Percentiles rank a stretch among this genome's conserved stretches.
These are phyloP conservation scores for Troides aeacus DNA, from an alignment of 2,888 invertebrate species.

Conservation along the genomic window DNA sequence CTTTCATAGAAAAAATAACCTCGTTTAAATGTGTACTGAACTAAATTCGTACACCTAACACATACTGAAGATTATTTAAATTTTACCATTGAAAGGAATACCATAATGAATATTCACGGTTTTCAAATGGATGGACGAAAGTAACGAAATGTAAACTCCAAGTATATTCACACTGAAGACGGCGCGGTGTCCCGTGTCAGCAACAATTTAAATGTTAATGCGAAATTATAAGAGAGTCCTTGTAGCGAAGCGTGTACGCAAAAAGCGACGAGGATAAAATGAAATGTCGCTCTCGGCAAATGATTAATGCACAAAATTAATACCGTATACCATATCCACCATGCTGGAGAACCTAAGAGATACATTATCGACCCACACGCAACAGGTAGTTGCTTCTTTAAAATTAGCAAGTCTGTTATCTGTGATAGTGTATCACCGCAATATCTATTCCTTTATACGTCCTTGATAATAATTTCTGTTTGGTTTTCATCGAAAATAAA, in stretches of 20 bases:
- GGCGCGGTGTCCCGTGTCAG: constrained; percentile 29
- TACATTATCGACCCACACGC: background rate
- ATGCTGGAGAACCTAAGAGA: background rate
- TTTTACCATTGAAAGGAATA: constrained; percentile 22
- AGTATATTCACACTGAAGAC: constrained; percentile 24
- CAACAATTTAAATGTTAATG: constrained; percentile 41
- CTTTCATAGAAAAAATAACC: no score
- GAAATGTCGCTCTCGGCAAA: constrained; percentile 41
- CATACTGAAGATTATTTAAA: constrained; percentile 28
- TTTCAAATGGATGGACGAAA: constrained; percentile 24
- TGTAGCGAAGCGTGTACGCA: constrained; percentile 21
- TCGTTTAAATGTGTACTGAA: background rate
- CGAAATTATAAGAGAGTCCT: constrained; percentile 28
- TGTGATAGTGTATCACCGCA: no score
- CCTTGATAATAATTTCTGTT: no score
- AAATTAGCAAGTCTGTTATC: no score
- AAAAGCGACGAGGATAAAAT: constrained; percentile 41
- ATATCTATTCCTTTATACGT: no score
- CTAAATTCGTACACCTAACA: background rate
- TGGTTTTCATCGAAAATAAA: no score
- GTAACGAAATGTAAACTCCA: constrained; percentile 27
- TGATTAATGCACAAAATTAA: constrained; percentile 42
- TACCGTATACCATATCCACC: constrained; percentile 24
- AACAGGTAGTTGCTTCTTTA: background rate
- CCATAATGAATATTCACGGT: constrained; percentile 25